Evolutionary conservation across 2,797 vertebrate species (phyloP).

Genomic region (Chaenodraco wilsoni): DNA sequence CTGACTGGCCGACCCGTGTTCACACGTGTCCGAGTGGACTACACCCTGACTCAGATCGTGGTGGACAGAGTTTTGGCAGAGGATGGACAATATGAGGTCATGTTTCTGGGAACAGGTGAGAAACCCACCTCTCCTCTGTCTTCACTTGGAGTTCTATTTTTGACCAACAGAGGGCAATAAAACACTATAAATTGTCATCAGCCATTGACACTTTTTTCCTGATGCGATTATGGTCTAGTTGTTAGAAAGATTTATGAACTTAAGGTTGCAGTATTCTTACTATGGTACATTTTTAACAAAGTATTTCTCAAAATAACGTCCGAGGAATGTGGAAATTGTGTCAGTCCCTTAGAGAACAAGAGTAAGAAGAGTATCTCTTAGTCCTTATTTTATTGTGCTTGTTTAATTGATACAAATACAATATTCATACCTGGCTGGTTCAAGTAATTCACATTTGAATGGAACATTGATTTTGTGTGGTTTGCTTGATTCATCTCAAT

Average conservation of each 20-base stretch:
- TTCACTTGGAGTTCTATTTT: not conserved
- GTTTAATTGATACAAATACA: not conserved
- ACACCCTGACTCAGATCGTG: slow-evolving; percentile 91
- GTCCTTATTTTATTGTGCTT: not conserved
- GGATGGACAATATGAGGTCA: slow-evolving; percentile 96
- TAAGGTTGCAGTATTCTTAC: not conserved
- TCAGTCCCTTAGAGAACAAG: not conserved
- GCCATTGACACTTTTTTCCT: not conserved
- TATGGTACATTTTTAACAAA: not conserved
- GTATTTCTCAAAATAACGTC: not conserved
- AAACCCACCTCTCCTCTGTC: not conserved
- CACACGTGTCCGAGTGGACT: slow-evolving; percentile 91
- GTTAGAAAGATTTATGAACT: not conserved
- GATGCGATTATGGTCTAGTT: not conserved
- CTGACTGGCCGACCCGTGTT: slow-evolving; percentile 89
- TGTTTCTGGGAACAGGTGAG: slow-evolving; percentile 97
- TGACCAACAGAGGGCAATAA: slow-evolving; percentile 75
- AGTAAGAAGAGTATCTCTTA: not conserved
- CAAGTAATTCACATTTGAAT: slow-evolving; percentile 15
- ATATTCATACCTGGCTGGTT: not conserved
- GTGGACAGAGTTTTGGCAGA: slow-evolving; percentile 96
- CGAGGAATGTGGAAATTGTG: not conserved
- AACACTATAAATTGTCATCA: not conserved
- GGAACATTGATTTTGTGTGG: slow-evolving; percentile 5
- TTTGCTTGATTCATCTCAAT: not conserved